Conservation (phyloP, 2,113 vertebrate genomes). For the Forbesichthys papilliferus region DNA sequence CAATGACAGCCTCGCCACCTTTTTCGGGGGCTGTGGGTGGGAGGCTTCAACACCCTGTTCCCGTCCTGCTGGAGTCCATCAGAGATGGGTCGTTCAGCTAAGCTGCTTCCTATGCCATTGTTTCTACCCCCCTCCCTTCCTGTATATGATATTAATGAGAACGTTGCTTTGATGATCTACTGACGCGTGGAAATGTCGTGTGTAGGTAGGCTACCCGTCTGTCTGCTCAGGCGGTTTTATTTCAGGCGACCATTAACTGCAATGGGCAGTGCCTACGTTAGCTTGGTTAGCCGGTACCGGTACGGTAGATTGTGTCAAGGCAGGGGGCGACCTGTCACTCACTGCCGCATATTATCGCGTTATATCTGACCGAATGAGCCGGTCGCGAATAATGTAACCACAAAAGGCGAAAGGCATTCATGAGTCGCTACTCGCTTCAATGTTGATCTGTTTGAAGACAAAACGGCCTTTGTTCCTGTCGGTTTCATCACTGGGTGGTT, state of each 20-base stretch:
- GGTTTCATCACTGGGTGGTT: conserved; percentile 25
- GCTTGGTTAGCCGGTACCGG: background rate
- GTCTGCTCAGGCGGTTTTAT: background rate
- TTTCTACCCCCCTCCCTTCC: conserved; percentile 44
- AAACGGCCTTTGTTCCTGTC: conserved; percentile 28
- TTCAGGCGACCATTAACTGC: conserved; percentile 6
- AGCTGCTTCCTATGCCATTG: conserved; percentile 39
- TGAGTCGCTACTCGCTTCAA: background rate
- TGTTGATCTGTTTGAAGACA: background rate
- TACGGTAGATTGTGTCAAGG: background rate
- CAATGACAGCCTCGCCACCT: conserved; percentile 7
- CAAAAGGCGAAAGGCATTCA: background rate
- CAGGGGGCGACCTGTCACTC: conserved; percentile 44
- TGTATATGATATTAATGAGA: background rate
- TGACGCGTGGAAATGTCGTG: too few species aligned
- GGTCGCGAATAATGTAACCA: background rate
- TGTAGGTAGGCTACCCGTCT: background rate
- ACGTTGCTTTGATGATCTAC: background rate
- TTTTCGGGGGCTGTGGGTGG: conserved; percentile 27
- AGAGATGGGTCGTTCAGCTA: conserved; percentile 17
- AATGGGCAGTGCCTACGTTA: background rate
- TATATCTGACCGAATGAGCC: conserved; percentile 17
- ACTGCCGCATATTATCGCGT: conserved; percentile 55
- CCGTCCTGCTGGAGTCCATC: conserved; percentile 41
- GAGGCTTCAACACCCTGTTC: conserved; percentile 20